Base-by-base conservation (phyloP, 2,888 invertebrate species). In the Hydropsyche betteni region DNA sequence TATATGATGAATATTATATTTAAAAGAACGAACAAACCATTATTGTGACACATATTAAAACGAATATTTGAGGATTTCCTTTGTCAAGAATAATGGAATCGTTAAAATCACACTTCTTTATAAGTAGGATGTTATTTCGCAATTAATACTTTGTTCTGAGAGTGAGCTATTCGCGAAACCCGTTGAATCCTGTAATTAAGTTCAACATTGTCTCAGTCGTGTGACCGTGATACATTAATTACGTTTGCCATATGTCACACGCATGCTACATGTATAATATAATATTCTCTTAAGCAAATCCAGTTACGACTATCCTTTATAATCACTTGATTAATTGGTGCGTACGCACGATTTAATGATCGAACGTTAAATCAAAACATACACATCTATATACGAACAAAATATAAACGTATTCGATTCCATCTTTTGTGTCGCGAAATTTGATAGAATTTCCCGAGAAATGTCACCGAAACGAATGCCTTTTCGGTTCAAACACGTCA, bases 231-330 rank as follows among this genome's bases (percentile, higher is more conserved):
- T 16, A 33, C 61, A 61, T 61, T 61, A 61, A 61, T 61, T 61
- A 61, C 61, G 16, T 61, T 10, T 61, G 61, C 61, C 61, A 61
- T 61, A 24, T 61, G 61, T 61, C 61, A 61, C 61, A 61, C 44
- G 44, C 44, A 4, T 61, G 61, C 61, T 61, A n/a, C n/a, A n/a
- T n/a, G n/a, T n/a, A 14, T 14, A 14, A 14, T 14, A 61, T 61
- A 61, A 61, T 61, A 61, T 33, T 61, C 44, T 24, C 10, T 33
- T 24, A 61, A n/a, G 61, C 61, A 33, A 61, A 61, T 61, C 61
- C 16, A 61, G 6, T 61, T 61, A 61, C 61, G 16, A 61, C 61
- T 24, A 61, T 61, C 16, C 16, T 24, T 61, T 61, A 61, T 61
- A 61, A 55, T 55, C 55, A 55, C 16, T 55, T 16, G 16, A 55